These are phyloP conservation scores for Penaeus indicus DNA, from an alignment of 1,140 invertebrate genomes.

Conservation along the genomic window DNA sequence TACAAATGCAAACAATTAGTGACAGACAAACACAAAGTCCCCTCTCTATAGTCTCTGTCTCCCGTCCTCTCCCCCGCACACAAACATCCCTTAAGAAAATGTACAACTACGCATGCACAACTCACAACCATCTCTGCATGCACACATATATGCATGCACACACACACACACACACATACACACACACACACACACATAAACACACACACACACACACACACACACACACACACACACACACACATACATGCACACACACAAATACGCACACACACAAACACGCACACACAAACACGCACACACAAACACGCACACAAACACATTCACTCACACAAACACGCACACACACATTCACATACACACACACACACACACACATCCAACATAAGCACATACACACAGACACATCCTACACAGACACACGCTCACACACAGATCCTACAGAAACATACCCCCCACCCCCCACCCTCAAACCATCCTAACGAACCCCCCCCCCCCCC, in stretches of 20 bases:
- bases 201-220: conserved; percentile 24
- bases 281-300: neutral
- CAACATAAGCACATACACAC: neutral
- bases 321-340: neutral
- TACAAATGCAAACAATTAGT: too few relatives aligned
- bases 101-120: too few relatives aligned
- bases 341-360: neutral
- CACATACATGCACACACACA: conserved; percentile 18
- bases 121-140: neutral
- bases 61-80: too few relatives aligned
- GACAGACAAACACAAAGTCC: too few relatives aligned
- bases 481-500: too few relatives aligned
- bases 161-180: neutral
- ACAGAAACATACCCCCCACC: conserved; percentile 28
- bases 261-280: neutral
- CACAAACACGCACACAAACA: neutral
- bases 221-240: neutral
- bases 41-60: too few relatives aligned
- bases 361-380: conserved; percentile 27
- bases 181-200: conserved; percentile 20
- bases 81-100: too few relatives aligned
- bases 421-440: conserved; percentile 5
- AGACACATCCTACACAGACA: conserved; percentile 1
- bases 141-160: neutral
- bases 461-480: conserved; percentile 13